Evolutionary conservation across 2,888 invertebrate species (phyloP), one percentile per base, ranked within the genome.

Genomic region (Oscheius sp.): DNA sequence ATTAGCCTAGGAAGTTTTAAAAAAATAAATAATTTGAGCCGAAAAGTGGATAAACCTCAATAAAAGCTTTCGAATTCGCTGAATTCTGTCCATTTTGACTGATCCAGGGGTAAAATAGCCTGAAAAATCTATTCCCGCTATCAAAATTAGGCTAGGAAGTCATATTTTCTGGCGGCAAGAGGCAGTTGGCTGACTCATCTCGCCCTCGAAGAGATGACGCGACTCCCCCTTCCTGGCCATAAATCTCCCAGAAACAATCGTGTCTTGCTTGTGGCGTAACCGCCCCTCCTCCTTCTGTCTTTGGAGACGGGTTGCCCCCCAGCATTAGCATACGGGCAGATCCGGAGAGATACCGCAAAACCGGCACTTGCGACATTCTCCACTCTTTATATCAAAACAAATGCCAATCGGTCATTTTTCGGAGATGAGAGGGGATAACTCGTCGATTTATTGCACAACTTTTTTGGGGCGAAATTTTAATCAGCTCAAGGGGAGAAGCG

Each of bases 201-300:
- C n/a, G n/a, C n/a, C n/a, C n/a, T n/a, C n/a, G n/a, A n/a, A n/a
- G n/a, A n/a, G 4, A 33, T 20, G 6, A 29, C 8, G 8, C 17
- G 15, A 3, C 55, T 55, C 31, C 23, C 55, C 29, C 55, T n/a
- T n/a, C n/a, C n/a, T 55, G 33, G 5, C 25, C 33, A 29, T 55
- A 20, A 20, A 33, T 55, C 6, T 55, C 15, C 8, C 29, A 29
- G 12, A 27, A 12, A 25, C n/a, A 27, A n/a, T n/a, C n/a, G n/a
- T n/a, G n/a, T 48, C 48, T 17, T 63, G 42, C 48, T 29, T 55
- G 55, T 55, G 55, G 55, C 55, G 55, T 55, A 55, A 55, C 55
- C 29, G n/a, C n/a, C n/a, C n/a, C n/a, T n/a, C n/a, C n/a, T n/a
- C n/a, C n/a, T n/a, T n/a, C n/a, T n/a, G n/a, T n/a, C n/a, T n/a